A percentile compares a stretch with the other conserved stretches of the same genome.
Evolutionary conservation across 2,888 invertebrate species (phyloP).

Genomic region (Syrista parreyssii): DNA sequence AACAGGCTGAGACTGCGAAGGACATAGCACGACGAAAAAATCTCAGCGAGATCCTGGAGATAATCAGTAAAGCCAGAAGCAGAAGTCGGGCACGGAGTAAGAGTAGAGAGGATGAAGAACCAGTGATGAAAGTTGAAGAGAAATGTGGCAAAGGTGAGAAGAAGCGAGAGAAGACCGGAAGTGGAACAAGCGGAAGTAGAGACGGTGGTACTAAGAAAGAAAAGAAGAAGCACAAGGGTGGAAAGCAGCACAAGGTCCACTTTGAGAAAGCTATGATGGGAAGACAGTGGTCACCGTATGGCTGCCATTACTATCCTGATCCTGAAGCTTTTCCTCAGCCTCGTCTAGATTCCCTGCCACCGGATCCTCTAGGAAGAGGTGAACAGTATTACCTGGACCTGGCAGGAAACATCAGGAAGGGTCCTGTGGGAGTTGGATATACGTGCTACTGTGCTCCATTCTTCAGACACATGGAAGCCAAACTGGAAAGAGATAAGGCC

Average conservation of each 20-base stretch:
- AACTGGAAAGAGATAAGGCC: slow-evolving; percentile 82
- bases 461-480: slow-evolving; percentile 88
- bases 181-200: slow-evolving; percentile 69
- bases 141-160: slow-evolving; percentile 48
- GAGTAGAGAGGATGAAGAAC: slow-evolving; percentile 43
- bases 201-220: slow-evolving; percentile 63
- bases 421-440: slow-evolving; percentile 93
- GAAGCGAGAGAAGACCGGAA: slow-evolving; percentile 67
- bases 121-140: slow-evolving; percentile 43
- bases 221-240: slow-evolving; percentile 57
- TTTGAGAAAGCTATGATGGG: slow-evolving; percentile 66
- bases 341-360: slow-evolving; percentile 85
- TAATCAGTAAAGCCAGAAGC: slow-evolving; percentile 68
- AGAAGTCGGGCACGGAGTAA: slow-evolving; percentile 54
- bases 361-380: slow-evolving; percentile 86
- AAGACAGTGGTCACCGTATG: slow-evolving; percentile 86
- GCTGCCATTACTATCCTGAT: slow-evolving; percentile 91
- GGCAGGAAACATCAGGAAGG: slow-evolving; percentile 94
- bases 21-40: slow-evolving; percentile 92
- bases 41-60: slow-evolving; percentile 84
- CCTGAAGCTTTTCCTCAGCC: slow-evolving; percentile 87
- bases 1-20: slow-evolving; percentile 89
- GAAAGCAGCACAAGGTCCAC: slow-evolving; percentile 69
- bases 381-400: slow-evolving; percentile 95
- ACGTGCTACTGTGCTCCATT: slow-evolving; percentile 94